Evolutionary conservation across 64 coral and sea anemone genomes (phyloP).

Genomic region (Montipora sp.): DNA sequence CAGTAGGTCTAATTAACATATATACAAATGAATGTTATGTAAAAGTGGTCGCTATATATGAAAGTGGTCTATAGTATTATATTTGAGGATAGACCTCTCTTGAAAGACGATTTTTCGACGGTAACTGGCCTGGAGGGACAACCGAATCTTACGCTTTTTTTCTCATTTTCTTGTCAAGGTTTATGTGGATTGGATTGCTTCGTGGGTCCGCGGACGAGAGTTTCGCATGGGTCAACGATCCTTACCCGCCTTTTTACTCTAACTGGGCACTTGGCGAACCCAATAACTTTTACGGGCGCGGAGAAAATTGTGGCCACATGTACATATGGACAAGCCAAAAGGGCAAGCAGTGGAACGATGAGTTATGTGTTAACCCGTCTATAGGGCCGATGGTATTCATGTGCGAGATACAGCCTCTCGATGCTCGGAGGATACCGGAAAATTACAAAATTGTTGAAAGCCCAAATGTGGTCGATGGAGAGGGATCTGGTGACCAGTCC

Average conservation of each 20-base stretch:
- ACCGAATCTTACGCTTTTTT: not conserved
- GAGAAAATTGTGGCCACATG: constrained; percentile 43
- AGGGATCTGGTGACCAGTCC: constrained; percentile 7
- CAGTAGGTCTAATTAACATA: no score
- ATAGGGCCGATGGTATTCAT: constrained; percentile 37
- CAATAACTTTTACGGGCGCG: constrained; percentile 22
- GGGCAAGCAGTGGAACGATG: constrained; percentile 47
- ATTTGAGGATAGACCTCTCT: no score
- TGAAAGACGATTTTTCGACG: no score
- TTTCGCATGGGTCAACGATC: not conserved
- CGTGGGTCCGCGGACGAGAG: constrained; percentile 2
- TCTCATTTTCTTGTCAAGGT: not conserved
- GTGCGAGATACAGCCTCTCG: constrained; percentile 17
- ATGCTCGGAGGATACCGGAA: not conserved
- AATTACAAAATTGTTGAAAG: not conserved
- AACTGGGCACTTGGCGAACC: constrained; percentile 33
- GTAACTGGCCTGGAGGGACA: not conserved
- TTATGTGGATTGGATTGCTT: constrained; percentile 41
- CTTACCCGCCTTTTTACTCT: not conserved
- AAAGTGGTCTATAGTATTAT: no score
- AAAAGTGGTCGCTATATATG: no score
- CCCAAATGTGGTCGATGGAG: not conserved
- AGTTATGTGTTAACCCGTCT: constrained; percentile 16
- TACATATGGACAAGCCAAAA: constrained; percentile 9
- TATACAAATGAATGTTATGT: no score